Evolutionary conservation across 92 coral and sea anemone genomes (phyloP).

Genomic region (Actinernus sp.): DNA sequence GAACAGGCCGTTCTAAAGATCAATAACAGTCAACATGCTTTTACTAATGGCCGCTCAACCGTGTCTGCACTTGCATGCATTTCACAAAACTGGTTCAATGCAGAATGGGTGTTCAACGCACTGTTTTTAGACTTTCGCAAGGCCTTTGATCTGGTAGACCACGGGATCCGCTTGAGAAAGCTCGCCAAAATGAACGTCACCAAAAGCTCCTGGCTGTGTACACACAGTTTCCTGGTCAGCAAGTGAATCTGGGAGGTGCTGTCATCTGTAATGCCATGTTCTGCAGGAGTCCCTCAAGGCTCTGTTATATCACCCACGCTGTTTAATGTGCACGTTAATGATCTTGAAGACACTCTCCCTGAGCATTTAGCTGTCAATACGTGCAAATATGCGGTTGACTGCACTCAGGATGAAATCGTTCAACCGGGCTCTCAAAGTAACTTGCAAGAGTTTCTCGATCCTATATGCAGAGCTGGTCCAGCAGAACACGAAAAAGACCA

Average conservation of each 20-base stretch:
- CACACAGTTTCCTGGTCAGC: not conserved
- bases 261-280: not conserved
- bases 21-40: constrained; percentile 23
- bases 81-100: constrained; percentile 47
- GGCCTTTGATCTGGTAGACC: constrained; percentile 45
- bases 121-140: constrained; percentile 31
- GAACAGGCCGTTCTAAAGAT: constrained; percentile 10
- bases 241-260: not conserved
- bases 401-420: constrained; percentile 28
- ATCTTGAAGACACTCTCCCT: not conserved
- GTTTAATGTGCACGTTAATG: constrained; percentile 9
- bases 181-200: not conserved
- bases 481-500: no score
- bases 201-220: not conserved
- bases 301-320: constrained; percentile 1
- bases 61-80: constrained; percentile 31
- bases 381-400: constrained; percentile 59
- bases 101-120: constrained; percentile 16
- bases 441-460: no score
- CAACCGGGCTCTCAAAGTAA: no score
- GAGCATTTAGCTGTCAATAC: constrained; percentile 6
- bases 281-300: constrained; percentile 15
- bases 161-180: no score
- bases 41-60: constrained; percentile 20
- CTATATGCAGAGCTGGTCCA: no score